Evolutionary conservation across 2,797 vertebrate species (phyloP).

Genomic region (Melopsittacus undulatus): DNA sequence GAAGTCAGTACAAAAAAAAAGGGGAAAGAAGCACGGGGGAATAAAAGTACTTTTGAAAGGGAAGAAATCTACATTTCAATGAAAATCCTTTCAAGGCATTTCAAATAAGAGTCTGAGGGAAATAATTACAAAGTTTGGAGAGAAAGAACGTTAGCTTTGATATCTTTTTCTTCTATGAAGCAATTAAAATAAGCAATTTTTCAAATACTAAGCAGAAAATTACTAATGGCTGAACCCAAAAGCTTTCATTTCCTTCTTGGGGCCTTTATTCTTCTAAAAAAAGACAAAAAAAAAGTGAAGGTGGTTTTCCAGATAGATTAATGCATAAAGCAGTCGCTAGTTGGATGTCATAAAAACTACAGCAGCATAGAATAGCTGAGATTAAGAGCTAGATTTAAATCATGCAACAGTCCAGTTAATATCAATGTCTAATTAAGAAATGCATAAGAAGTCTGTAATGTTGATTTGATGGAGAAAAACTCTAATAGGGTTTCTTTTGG

Average conservation of each 20-base stretch:
- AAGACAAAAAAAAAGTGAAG: slow-evolving; percentile 65
- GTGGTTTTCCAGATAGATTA: slow-evolving; percentile 72
- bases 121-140: slow-evolving; percentile 76
- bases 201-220: slow-evolving; percentile 74
- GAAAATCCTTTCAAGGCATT: slow-evolving; percentile 72
- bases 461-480: slow-evolving; percentile 72
- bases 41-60: slow-evolving; percentile 73
- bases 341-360: slow-evolving; percentile 72
- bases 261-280: slow-evolving; percentile 69
- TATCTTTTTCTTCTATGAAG: slow-evolving; percentile 76
- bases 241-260: slow-evolving; percentile 73
- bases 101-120: slow-evolving; percentile 73
- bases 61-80: slow-evolving; percentile 71
- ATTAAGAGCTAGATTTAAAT: slow-evolving; percentile 75
- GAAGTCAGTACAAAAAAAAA: slow-evolving; percentile 32
- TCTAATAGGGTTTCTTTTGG: slow-evolving; percentile 64
- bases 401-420: slow-evolving; percentile 68
- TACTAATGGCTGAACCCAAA: slow-evolving; percentile 72
- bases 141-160: slow-evolving; percentile 75
- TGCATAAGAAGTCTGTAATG: slow-evolving; percentile 74
- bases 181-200: slow-evolving; percentile 74
- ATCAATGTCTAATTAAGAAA: slow-evolving; percentile 73
- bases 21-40: background rate
- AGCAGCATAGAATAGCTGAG: slow-evolving; percentile 68
- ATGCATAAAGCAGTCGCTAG: slow-evolving; percentile 63